Evolutionary conservation across 2,888 invertebrate genomes (phyloP).

Genomic region (Stenodera caucasica): DNA sequence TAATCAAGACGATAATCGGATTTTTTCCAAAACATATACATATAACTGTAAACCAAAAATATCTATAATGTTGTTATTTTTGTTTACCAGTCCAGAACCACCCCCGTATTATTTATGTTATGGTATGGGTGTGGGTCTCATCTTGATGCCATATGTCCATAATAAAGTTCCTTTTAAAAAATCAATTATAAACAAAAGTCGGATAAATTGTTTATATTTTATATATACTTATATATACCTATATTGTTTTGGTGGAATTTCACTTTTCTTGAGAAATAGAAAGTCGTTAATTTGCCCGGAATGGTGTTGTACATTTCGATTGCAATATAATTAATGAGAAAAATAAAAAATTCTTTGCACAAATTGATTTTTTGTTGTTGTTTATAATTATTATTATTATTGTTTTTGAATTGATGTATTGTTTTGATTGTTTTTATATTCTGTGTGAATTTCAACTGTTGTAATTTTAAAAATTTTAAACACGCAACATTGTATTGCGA

Average conservation of each 20-base stretch:
- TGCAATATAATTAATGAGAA: conserved; percentile 5
- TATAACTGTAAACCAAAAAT: no score
- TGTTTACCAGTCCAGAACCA: not conserved
- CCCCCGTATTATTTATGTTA: conserved; percentile 5
- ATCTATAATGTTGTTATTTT: not conserved
- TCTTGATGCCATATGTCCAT: not conserved
- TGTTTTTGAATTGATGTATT: conserved; percentile 9
- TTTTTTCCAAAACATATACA: no score
- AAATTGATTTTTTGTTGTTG: not conserved
- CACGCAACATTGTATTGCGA: conserved; percentile 17
- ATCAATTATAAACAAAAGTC: not conserved
- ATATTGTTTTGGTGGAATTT: conserved; percentile 31
- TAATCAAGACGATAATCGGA: no score
- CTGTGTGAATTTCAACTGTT: conserved; percentile 25
- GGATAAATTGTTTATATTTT: not conserved
- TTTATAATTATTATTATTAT: no score
- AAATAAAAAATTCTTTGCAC: conserved; percentile 6
- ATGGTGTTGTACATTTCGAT: conserved; percentile 15
- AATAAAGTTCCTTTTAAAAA: no score
- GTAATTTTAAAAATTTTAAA: conserved; percentile 20
- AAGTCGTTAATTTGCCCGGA: conserved; percentile 32
- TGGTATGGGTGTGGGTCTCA: conserved; percentile 4
- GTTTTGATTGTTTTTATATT: conserved; percentile 15
- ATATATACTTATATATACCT: not conserved
- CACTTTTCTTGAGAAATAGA: conserved; percentile 45